Evolutionary conservation across 2,797 vertebrate genomes (phyloP), one percentile per base, ranked within the genome.

Genomic region (Schizothorax lantsangensis): DNA sequence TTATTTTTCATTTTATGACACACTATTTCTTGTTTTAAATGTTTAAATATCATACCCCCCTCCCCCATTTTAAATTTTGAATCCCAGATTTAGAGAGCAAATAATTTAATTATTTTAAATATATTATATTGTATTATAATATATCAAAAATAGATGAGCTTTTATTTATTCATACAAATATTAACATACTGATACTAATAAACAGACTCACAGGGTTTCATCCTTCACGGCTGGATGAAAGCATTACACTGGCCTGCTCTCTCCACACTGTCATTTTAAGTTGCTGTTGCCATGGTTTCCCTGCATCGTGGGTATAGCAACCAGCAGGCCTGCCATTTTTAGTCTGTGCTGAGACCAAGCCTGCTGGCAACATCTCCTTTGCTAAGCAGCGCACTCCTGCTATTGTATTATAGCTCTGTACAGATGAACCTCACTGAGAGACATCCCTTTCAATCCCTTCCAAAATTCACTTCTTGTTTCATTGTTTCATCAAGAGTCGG

Each of bases 261-360:
- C 68, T 90, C 91, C 92, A 54, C 91, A 54, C 84, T 75, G 84
- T 89, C 49, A 79, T 91, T 92, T 86, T 88, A 91, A 90, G 88
- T 94, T 90, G 88, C 92, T 86, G 95, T 96, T 96, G 93, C 95
- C 92, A 96, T 95, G 95, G 95, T 95, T 95, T 91, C 94, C 83
- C 89, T 93, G 92, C 93, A 93, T 93, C 86, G 91, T 92, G 92
- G 92, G 93, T 93, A 93, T 93, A 92, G 92, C 93, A 93, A 88
- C 83, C 91, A 92, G 91, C 91, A 92, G 89, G 89, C 89, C 90
- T 94, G 93, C 93, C 93, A 94, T 94, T 94, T 94, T 94, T 92
- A 92, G 93, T 93, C 78, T 82, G 84, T 85, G 74, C 75, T 9
- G 57, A 85, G 78, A 83, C 87, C 79, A 84, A 86, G 33, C 43